These are phyloP conservation scores for Sycophaga agraensis DNA, from an alignment of 1,140 invertebrate genomes.

Conservation along the genomic window DNA sequence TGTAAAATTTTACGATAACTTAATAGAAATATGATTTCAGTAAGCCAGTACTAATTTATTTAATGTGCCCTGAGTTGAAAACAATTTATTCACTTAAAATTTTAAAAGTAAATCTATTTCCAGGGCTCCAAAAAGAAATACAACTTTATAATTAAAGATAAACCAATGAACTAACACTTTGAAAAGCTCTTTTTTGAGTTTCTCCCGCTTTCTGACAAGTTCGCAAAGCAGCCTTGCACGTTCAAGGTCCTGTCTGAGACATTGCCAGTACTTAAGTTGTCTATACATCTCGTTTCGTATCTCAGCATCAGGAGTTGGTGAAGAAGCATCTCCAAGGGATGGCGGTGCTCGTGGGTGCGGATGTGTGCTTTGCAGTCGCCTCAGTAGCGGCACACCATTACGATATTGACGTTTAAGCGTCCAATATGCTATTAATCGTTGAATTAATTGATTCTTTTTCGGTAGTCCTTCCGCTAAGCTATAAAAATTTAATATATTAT, in stretches of 20 bases:
- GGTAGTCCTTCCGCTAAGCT: conserved; percentile 60
- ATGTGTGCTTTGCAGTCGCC: conserved; percentile 78
- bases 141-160: too few species aligned
- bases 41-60: too few species aligned
- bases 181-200: conserved; percentile 86
- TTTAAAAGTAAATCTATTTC: too few species aligned
- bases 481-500: background rate
- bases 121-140: too few species aligned
- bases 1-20: too few species aligned
- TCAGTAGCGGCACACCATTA: conserved; percentile 92
- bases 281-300: conserved; percentile 71
- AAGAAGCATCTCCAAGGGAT: conserved; percentile 44
- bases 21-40: too few species aligned
- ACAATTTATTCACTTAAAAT: too few species aligned
- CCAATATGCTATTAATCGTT: conserved; percentile 89
- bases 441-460: conserved; percentile 84
- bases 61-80: too few species aligned
- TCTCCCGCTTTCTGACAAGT: conserved; percentile 92
- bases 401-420: conserved; percentile 92
- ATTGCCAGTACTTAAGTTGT: conserved; percentile 93
- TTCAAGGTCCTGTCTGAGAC: conserved; percentile 92
- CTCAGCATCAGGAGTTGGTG: conserved; percentile 57
- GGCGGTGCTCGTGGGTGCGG: conserved; percentile 61
- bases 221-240: conserved; percentile 90
- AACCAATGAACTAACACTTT: conserved; percentile 60